These are phyloP conservation scores for Schizopygopsis malacanthus DNA, from an alignment of 2,797 vertebrate genomes.

Conservation along the genomic window DNA sequence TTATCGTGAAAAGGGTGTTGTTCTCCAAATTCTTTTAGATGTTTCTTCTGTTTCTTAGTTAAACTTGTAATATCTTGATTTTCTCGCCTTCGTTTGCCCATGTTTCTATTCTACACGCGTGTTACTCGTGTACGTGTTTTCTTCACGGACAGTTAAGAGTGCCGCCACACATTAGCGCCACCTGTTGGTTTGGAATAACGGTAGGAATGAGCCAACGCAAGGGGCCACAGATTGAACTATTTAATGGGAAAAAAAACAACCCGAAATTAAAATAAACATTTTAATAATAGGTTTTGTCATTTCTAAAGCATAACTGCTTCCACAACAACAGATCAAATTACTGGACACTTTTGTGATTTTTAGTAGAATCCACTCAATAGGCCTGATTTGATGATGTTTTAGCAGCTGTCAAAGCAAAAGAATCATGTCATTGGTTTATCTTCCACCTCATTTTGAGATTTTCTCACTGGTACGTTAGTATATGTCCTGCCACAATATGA, in stretches of 20 bases:
- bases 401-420: slow-evolving; percentile 39
- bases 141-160: background rate
- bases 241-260: background rate
- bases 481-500: slow-evolving; percentile 22
- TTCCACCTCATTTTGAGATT: slow-evolving; percentile 22
- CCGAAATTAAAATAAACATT: background rate
- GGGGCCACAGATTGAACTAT: background rate
- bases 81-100: slow-evolving; percentile 85
- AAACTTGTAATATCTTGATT: slow-evolving; percentile 74
- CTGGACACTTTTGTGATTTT: background rate
- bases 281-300: background rate
- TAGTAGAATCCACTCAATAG: background rate
- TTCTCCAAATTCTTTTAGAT: slow-evolving; percentile 94
- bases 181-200: slow-evolving; percentile 45
- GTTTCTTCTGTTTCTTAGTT: slow-evolving; percentile 91
- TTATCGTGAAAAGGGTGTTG: slow-evolving; percentile 89
- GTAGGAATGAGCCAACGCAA: background rate
- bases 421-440: slow-evolving; percentile 30
- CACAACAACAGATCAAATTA: background rate
- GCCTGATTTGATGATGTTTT: slow-evolving; percentile 14
- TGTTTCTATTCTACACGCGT: slow-evolving; percentile 67
- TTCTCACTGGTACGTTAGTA: background rate
- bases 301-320: background rate
- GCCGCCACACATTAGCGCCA: slow-evolving; percentile 6
- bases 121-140: background rate